Evolutionary conservation across 2,888 invertebrate species (phyloP).

Genomic region (Pammene aurita): DNA sequence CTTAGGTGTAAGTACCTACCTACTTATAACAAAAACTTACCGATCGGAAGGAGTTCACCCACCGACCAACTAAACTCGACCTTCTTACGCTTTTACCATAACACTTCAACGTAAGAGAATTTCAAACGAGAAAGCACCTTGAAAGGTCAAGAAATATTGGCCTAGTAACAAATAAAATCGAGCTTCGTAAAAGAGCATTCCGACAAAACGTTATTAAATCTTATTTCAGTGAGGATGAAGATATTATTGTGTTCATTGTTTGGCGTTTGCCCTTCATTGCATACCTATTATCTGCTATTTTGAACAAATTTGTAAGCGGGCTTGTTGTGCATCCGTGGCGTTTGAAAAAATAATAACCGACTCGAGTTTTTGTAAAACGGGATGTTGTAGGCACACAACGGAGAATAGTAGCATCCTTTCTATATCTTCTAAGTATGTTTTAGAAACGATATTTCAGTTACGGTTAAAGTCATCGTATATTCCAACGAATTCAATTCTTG

Average conservation of each 20-base stretch:
- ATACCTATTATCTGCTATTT: slow-evolving; percentile 44
- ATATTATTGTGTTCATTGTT: slow-evolving; percentile 61
- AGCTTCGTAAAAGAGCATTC: slow-evolving; percentile 71
- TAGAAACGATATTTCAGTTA: too few species aligned
- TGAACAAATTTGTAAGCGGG: slow-evolving; percentile 33
- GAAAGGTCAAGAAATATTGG: slow-evolving; percentile 55
- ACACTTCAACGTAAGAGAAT: slow-evolving; percentile 40
- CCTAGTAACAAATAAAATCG: slow-evolving; percentile 55
- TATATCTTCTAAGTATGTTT: not conserved
- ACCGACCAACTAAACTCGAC: slow-evolving; percentile 55
- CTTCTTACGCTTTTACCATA: slow-evolving; percentile 47
- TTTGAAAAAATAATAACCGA: slow-evolving; percentile 26
- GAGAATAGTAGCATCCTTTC: not conserved
- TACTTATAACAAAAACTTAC: slow-evolving; percentile 64
- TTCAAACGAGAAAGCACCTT: slow-evolving; percentile 40
- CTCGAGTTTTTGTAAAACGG: slow-evolving; percentile 8
- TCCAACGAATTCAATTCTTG: too few species aligned
- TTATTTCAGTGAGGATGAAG: slow-evolving; percentile 63
- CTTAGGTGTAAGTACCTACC: slow-evolving; percentile 32
- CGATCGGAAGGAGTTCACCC: slow-evolving; percentile 62
- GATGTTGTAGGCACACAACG: not conserved
- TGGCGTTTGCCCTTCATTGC: slow-evolving; percentile 57
- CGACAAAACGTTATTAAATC: slow-evolving; percentile 80
- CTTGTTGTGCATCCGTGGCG: slow-evolving; percentile 18
- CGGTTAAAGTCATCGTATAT: too few species aligned